Percentiles rank a stretch among this genome's conserved stretches.
Conservation (phyloP, 2,888 invertebrate species). For the Allacma fusca region DNA sequence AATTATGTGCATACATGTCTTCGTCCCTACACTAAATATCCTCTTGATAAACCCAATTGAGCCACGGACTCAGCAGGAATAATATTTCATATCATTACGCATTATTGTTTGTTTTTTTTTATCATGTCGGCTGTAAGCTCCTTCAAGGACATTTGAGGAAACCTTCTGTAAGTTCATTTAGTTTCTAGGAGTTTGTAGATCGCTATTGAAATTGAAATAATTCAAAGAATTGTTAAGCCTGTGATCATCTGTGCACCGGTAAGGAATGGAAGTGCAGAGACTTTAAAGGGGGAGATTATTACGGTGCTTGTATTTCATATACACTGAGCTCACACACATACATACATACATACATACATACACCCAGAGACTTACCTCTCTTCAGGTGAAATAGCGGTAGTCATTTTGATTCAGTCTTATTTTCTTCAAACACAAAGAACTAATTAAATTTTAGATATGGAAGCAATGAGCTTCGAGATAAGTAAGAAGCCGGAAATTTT, state of each 20-base stretch:
- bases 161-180: not conserved
- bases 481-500: constrained; percentile 3
- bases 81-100: constrained; percentile 41
- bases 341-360: no score
- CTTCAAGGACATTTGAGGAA: constrained; percentile 37
- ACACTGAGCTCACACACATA: no score
- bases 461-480: not conserved
- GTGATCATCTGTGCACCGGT: not conserved
- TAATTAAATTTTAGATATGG: constrained; percentile 31
- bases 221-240: not conserved
- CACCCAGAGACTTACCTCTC: no score
- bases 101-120: constrained; percentile 30
- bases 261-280: not conserved
- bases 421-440: constrained; percentile 13
- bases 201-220: not conserved
- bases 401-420: constrained; percentile 9
- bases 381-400: constrained; percentile 22
- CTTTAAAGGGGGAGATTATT: constrained; percentile 29
- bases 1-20: no score
- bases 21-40: not conserved
- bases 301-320: constrained; percentile 6
- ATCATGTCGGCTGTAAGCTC: not conserved
- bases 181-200: not conserved
- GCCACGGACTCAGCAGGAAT: constrained; percentile 31
- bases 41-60: constrained; percentile 34